Base-by-base conservation (phyloP, 2,888 invertebrate species). In the Prenolepis imparis region DNA sequence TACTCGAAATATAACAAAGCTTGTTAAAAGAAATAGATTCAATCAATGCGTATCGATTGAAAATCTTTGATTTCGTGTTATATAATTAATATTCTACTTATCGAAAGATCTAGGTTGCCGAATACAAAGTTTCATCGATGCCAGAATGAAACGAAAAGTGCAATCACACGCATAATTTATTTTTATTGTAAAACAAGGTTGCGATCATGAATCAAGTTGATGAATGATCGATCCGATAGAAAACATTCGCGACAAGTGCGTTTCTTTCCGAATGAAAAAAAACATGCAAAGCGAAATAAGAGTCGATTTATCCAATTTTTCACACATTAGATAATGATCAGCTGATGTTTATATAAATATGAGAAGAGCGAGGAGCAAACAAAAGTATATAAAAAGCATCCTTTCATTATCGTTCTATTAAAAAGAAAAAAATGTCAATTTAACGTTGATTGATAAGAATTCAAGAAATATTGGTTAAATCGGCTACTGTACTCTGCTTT, bases 171-270 rank as follows among this genome's bases (percentile, higher is more conserved):
- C 18, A 36, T 39, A 39, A 48, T 48, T 48, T 21, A 63, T 74
- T 61, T 74, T 63, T 61, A n/a, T 36, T 44, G 15, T 63, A 15
- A 74, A 74, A 74, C 41, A 12, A 61, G 44, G 4, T 44, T 73
- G 15, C 24, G 73, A 41, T 59, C 28, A 44, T 18, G 18, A 44
- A 21, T 52, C 21, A 21, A 12, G 36, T 36, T 36, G 3, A 36
- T 36, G 36, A 36, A 36, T 36, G 36, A 36, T 36, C 36, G 36
- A 36, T 36, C 36, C 3, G 36, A 36, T 5, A 36, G 5, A 36
- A 36, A 5, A 28, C 48, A 28, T 28, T 28, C 28, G 24, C 66
- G 68, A 55, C 24, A 57, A n/a, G 6, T 39, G 18, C 39, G 18
- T 57, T 3, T 59, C 70, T 59, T 59, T 18, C 41, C 11, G n/a